Conservation (phyloP, 23 tunicate species). For the Oikopleura dioica region DNA sequence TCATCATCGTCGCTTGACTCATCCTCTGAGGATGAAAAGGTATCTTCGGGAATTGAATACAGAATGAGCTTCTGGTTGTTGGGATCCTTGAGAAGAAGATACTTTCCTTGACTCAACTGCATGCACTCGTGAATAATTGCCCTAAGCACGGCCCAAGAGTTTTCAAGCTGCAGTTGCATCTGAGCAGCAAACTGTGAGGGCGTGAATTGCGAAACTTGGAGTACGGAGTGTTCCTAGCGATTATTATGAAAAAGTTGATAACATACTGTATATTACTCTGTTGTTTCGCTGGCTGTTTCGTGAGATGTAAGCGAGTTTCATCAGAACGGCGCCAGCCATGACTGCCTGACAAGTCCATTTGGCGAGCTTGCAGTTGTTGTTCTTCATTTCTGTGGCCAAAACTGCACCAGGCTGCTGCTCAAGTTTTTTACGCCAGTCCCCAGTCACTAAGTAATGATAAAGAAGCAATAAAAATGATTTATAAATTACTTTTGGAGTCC, state of each 20-base stretch:
- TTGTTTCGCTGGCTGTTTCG: conserved; percentile 41
- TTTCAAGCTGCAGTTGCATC: conserved; percentile 49
- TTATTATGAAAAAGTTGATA: conserved; percentile 7
- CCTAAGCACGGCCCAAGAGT: conserved; percentile 88
- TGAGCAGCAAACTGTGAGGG: conserved; percentile 86
- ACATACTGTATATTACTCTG: not conserved
- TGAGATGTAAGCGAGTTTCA: conserved; percentile 86
- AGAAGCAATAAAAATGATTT: not conserved
- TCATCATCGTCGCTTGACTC: conserved; percentile 27
- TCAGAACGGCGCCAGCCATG: conserved; percentile 44
- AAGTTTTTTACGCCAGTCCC: conserved; percentile 75
- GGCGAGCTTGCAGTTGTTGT: conserved; percentile 81
- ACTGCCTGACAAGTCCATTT: conserved; percentile 87
- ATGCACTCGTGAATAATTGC: conserved; percentile 73
- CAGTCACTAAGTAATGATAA: not conserved
- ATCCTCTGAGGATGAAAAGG: conserved; percentile 72
- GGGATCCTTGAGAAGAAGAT: conserved; percentile 86
- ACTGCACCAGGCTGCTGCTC: conserved; percentile 89
- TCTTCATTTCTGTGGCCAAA: conserved; percentile 83
- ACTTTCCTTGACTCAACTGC: conserved; percentile 80
- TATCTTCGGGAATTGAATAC: conserved; percentile 64
- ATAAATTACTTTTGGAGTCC: conserved; percentile 20
- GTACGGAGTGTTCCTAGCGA: conserved; percentile 33
- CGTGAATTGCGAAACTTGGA: conserved; percentile 74
- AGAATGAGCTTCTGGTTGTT: conserved; percentile 64